Conservation (phyloP, 2,113 vertebrate genomes). For the Callocephalon fimbriatum region DNA sequence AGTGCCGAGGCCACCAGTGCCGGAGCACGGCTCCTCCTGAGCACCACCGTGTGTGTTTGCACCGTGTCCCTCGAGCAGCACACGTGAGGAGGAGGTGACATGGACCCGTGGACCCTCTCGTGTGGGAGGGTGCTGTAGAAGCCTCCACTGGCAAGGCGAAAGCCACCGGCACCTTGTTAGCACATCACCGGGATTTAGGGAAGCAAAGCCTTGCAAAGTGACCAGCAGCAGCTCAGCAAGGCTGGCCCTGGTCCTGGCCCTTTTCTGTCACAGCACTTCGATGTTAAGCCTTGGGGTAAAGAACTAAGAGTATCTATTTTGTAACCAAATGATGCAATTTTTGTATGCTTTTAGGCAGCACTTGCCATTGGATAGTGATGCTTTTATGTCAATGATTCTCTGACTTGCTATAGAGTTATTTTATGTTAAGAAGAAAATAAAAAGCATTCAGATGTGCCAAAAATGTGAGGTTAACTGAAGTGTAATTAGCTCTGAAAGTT, state of each 20-base stretch:
- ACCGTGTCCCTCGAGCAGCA: neutral
- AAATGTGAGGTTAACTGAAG: conserved; percentile 58
- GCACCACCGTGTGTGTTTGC: neutral
- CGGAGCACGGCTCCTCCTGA: neutral
- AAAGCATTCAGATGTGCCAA: conserved; percentile 67
- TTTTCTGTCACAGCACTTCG: neutral
- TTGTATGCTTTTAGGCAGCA: conserved; percentile 63
- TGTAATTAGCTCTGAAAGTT: conserved; percentile 47
- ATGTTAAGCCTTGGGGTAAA: neutral
- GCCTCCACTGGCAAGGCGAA: neutral
- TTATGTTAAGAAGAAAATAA: conserved; percentile 39
- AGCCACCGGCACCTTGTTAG: neutral
- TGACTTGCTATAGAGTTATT: conserved; percentile 48
- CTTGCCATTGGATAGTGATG: conserved; percentile 36
- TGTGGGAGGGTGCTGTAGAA: neutral
- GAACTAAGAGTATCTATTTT: conserved; percentile 48
- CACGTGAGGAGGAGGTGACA: accelerated
- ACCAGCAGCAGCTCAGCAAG: neutral
- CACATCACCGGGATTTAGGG: neutral
- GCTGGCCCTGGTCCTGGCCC: neutral
- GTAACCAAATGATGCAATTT: conserved; percentile 55
- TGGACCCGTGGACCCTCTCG: neutral
- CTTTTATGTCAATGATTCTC: conserved; percentile 54
- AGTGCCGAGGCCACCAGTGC: neutral
- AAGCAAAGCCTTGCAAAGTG: neutral